Conservation (phyloP, 1,140 invertebrate genomes). For the Bombyx mandarina region DNA sequence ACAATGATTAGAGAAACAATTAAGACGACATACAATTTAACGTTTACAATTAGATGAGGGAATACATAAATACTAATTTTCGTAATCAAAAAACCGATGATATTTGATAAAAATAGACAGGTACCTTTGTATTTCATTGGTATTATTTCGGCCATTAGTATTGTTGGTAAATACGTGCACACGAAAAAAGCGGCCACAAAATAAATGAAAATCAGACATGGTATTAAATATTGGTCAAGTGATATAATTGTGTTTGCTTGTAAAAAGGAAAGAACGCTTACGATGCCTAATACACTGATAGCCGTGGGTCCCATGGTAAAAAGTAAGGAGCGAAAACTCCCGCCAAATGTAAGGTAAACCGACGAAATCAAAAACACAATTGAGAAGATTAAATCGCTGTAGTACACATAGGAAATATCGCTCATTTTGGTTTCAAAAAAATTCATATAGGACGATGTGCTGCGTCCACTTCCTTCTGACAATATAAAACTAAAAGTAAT, state of each 20-base stretch:
- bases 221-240: slow-evolving; percentile 27
- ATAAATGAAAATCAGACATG: slow-evolving; percentile 35
- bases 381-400: too few relatives aligned
- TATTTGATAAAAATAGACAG: slow-evolving; percentile 28
- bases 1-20: slow-evolving; percentile 29
- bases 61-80: slow-evolving; percentile 35
- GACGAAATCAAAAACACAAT: too few relatives aligned
- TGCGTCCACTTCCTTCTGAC: too few relatives aligned
- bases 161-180: slow-evolving; percentile 43
- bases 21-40: slow-evolving; percentile 44
- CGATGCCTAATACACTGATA: slow-evolving; percentile 20
- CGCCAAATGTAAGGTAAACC: too few relatives aligned
- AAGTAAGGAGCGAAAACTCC: slow-evolving; percentile 5
- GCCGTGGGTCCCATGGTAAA: slow-evolving; percentile 35
- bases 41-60: slow-evolving; percentile 31
- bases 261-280: slow-evolving; percentile 33
- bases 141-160: slow-evolving; percentile 47
- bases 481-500: too few relatives aligned
- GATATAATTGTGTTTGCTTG: slow-evolving; percentile 24
- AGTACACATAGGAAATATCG: too few relatives aligned
- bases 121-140: slow-evolving; percentile 39
- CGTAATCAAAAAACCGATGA: slow-evolving; percentile 25
- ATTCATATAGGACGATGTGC: too few relatives aligned
- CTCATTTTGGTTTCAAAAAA: too few relatives aligned
- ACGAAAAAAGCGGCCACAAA: slow-evolving; percentile 46